Evolutionary conservation across 2,888 invertebrate genomes (phyloP), one percentile per base, ranked within the genome.

Genomic region (Ormyrus rosae): DNA sequence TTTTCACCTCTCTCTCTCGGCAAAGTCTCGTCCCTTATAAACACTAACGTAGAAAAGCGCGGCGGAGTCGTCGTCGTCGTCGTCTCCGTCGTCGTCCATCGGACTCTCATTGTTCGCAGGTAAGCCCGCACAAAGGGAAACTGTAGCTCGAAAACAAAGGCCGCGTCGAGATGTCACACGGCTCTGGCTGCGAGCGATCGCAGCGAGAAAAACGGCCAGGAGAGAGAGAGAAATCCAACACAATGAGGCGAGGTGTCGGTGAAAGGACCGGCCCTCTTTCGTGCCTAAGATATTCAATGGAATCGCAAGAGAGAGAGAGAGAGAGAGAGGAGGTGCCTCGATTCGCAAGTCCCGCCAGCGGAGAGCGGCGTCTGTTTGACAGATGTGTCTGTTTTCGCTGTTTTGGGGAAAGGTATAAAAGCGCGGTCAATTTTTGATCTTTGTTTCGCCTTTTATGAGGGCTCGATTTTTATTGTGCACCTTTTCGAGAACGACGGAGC

Each of bases 81-180:
- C 34, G 34, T 34, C 67, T 34, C 7, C 67, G 19, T 13, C 78
- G 56, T 71, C 65, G 73, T 61, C 68, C 63, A 74, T 68, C 64
- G 56, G 48, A 10, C n/a, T 19, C 48, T 63, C 50, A 80, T 80
- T 80, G 80, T 80, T 76, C 50, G 34, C 55, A 65, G 78, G 71
- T 71, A 53, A 60, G 65, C 58, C 19, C 6, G n/a, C 58, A 81
- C 81, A 81, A 77, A 81, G 73, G 64, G 48, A 76, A 80, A 76
- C 76, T 76, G 76, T 67, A 56, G 67, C 71, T 71, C 70, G 81
- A 77, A 81, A 81, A 81, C 81, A 81, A 81, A 74, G 48, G 65
- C 34, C 10, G 48, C 79, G 63, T 51, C 65, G 69, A 80, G 80
- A 60, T 80, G 80, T 80, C 80, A 76, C 34, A 34, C 60, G 75